Evolutionary conservation across 2,113 vertebrate species (phyloP).

Genomic region (Loxodonta africana): DNA sequence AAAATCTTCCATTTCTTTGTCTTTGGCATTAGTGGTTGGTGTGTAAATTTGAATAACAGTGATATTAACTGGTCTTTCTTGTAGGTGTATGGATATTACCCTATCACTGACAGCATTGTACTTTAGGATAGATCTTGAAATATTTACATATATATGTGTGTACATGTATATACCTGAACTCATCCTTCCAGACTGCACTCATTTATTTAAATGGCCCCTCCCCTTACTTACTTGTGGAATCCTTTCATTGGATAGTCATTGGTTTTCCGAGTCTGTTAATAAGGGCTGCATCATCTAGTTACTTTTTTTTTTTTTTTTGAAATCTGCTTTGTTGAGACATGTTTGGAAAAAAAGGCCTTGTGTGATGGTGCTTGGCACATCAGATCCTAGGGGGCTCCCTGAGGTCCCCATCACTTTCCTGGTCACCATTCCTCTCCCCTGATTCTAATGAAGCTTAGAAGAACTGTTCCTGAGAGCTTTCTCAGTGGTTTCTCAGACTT

Average conservation of each 20-base stretch:
- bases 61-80: no score
- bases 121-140: no score
- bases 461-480: background rate
- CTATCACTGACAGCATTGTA: no score
- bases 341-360: background rate
- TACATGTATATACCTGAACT: background rate
- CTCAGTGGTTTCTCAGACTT: background rate
- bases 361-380: accelerated
- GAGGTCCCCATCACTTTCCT: background rate
- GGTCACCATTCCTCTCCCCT: no score
- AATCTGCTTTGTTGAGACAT: accelerated
- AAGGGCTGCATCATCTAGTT: background rate
- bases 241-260: background rate
- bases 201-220: background rate
- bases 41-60: no score
- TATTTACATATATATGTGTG: background rate
- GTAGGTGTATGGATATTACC: no score
- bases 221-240: background rate
- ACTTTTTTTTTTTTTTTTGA: background rate
- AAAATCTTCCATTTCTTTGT: no score
- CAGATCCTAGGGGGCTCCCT: background rate
- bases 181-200: background rate
- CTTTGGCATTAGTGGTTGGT: no score
- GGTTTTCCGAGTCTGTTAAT: background rate
- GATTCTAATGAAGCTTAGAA: background rate